Conservation (phyloP, 2,888 invertebrate species). For the Dendrolimus houi region DNA sequence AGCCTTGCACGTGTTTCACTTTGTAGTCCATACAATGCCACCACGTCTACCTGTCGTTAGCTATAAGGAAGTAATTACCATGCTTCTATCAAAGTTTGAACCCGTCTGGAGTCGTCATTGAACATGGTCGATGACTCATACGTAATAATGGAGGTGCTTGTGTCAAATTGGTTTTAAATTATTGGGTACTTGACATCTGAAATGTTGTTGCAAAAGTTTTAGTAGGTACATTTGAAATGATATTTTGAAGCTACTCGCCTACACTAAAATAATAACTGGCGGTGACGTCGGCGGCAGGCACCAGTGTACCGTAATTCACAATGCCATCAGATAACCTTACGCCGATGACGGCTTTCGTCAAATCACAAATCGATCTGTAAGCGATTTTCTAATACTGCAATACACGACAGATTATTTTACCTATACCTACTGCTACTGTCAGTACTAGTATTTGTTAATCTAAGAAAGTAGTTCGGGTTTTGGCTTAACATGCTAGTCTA, state of each 20-base stretch:
- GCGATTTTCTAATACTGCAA: neutral
- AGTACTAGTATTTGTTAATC: too few relatives aligned
- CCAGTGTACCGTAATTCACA: constrained; percentile 47
- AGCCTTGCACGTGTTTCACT: constrained; percentile 32
- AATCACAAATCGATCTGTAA: constrained; percentile 3
- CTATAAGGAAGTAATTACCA: constrained; percentile 45
- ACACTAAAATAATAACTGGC: constrained; percentile 38
- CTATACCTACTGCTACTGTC: too few relatives aligned
- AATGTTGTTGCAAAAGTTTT: neutral
- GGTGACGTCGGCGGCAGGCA: constrained; percentile 55
- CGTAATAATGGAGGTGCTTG: neutral
- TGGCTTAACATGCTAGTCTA: too few relatives aligned
- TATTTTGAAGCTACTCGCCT: constrained; percentile 15
- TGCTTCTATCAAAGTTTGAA: constrained; percentile 32
- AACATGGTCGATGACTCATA: constrained; percentile 4
- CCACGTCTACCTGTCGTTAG: constrained; percentile 21
- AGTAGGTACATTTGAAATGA: neutral
- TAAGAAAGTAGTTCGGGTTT: too few relatives aligned
- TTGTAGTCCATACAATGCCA: constrained; percentile 35
- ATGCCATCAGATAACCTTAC: constrained; percentile 49
- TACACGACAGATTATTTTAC: too few relatives aligned
- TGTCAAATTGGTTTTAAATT: neutral
- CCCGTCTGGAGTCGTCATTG: constrained; percentile 23
- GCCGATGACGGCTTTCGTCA: constrained; percentile 21
- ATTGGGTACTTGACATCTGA: neutral